Percentiles rank a stretch among this genome's conserved stretches.
phyloP scores from a whole-genome alignment of 2,113 vertebrate species.

The Python bivittatus region DNA sequence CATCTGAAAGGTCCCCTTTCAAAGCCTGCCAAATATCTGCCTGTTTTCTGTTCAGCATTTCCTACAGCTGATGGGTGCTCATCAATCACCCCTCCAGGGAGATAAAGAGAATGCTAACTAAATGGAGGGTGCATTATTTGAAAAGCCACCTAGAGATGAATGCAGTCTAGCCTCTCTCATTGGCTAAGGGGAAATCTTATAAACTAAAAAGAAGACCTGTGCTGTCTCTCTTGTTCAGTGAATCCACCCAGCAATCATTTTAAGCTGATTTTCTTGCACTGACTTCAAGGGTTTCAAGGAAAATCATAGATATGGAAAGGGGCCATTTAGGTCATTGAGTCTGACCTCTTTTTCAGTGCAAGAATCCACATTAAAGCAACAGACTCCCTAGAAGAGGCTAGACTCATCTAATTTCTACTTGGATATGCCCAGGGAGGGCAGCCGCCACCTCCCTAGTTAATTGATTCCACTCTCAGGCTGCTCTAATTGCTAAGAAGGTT shows the following conservation, averaged over 20 bases:
- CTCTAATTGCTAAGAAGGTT: neutral
- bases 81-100: neutral
- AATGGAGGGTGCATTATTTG: slow-evolving; percentile 21
- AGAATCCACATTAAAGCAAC: neutral
- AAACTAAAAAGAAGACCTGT: neutral
- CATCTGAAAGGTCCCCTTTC: slow-evolving; percentile 4
- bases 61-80: slow-evolving; percentile 20
- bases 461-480: neutral
- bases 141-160: neutral
- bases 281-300: neutral
- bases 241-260: neutral
- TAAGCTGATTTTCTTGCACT: neutral
- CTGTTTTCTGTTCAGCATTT: neutral
- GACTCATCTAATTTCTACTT: neutral
- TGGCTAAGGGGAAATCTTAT: neutral
- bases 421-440: neutral
- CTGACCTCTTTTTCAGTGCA: neutral
- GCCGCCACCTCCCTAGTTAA: neutral
- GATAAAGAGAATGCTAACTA: slow-evolving; percentile 15
- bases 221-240: neutral
- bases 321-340: neutral
- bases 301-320: neutral
- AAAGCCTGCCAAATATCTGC: slow-evolving; percentile 35
- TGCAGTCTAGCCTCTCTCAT: neutral
- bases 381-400: neutral